These are phyloP conservation scores for Euura saliciscinereae DNA, from an alignment of 1,140 invertebrate genomes.

Conservation along the genomic window DNA sequence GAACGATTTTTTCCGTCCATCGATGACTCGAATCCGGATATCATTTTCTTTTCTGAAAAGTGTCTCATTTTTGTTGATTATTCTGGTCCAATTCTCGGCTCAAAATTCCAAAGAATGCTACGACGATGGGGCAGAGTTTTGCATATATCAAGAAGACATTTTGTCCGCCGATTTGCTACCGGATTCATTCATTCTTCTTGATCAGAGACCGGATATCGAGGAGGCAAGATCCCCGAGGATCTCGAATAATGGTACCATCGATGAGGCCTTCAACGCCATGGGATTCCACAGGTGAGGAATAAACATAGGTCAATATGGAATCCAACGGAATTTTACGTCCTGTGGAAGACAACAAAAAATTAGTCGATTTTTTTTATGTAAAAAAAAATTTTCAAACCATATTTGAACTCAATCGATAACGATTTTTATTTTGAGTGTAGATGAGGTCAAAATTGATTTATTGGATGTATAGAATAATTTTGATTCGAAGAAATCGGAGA, in stretches of 20 bases:
- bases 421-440: too few relatives aligned
- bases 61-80: too few relatives aligned
- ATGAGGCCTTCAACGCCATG: constrained; percentile 64
- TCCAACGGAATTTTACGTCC: too few relatives aligned
- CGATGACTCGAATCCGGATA: not conserved
- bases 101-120: constrained; percentile 41
- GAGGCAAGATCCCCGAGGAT: constrained; percentile 18
- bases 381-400: too few relatives aligned
- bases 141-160: constrained; percentile 67
- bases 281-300: constrained; percentile 66
- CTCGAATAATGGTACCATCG: constrained; percentile 60
- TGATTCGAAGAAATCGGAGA: too few relatives aligned
- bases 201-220: constrained; percentile 22
- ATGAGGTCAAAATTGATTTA: too few relatives aligned
- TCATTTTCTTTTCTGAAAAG: not conserved
- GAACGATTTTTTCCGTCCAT: not conserved
- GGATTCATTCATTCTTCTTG: constrained; percentile 61
- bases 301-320: not conserved
- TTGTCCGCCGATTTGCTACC: constrained; percentile 68
- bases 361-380: too few relatives aligned
- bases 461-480: too few relatives aligned
- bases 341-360: too few relatives aligned
- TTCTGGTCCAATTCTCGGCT: not conserved
- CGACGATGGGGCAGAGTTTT: constrained; percentile 55
- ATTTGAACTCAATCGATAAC: too few relatives aligned